Base-by-base conservation (phyloP, 1,140 invertebrate species). In the Zaprionus kolodkinae region DNA sequence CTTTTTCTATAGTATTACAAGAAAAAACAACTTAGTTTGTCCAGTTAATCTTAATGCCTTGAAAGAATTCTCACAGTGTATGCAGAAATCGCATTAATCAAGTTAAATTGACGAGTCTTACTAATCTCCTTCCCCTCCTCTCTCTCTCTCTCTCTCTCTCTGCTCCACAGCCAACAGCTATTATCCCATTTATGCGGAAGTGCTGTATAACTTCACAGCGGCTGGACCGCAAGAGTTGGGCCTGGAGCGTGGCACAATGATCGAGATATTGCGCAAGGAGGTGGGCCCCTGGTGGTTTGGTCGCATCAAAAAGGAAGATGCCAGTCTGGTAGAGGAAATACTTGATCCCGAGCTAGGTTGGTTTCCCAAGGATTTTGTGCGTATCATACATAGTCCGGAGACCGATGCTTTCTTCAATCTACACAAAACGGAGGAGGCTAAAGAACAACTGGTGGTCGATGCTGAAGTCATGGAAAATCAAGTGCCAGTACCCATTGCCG, bases 351-450 rank as follows among this genome's bases (percentile, higher is more conserved):
- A 90, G 38, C 67, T 92, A 13, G 92, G 92, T 66, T 93, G 92
- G 92, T 93, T 93, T 71, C 92, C 92, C 43, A 93, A 92, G 56
- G 92, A 93, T 43, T 93, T 92, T 72, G 91, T 93, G 43, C 91
- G 91, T 65, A 59, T 92, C 27, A 91, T 92, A 60, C 83, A 86
- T 17, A 72, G 64, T 38, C 89, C 85, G 3, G 89, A 92, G 52
- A 76, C 81, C 1, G 86, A 92, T 74, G 66, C 57, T 4, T 91
- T 90, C 17, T 87, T 74, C 33, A 74, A 79, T 33, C 62, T 64
- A 12, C 90, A 78, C 56, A 73, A 76, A 38, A 54, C 72, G 2
- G 9, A 65, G 0, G 65, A 69, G 50, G 35, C 63, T 3, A 59
- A 38, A 11, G 67, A 62, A 11, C 60, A 62, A 56, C 15, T 27